These are phyloP conservation scores for Pyrochroa serraticornis DNA, from an alignment of 2,888 invertebrate species.

Conservation along the genomic window DNA sequence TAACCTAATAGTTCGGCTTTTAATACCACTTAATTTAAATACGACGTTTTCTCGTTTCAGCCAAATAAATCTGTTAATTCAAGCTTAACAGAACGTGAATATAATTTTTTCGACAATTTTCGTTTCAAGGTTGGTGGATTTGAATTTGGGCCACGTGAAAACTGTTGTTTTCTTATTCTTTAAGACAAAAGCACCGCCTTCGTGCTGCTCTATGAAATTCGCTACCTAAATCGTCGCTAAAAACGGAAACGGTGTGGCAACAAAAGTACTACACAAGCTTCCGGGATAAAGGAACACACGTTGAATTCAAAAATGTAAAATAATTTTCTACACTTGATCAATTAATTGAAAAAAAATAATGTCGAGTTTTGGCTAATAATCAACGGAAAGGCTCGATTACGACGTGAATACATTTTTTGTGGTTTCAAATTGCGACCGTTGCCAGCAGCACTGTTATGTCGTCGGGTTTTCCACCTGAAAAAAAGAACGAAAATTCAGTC, in stretches of 20 bases:
- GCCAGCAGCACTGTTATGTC: conserved; percentile 98
- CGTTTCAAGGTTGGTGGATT: too few species aligned
- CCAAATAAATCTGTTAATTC: too few species aligned
- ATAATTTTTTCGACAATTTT: too few species aligned
- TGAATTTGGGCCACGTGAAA: too few species aligned
- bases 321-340: not conserved
- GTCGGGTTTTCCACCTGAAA: conserved; percentile 96
- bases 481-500: conserved; percentile 45
- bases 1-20: too few species aligned
- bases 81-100: too few species aligned
- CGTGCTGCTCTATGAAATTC: not conserved
- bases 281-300: conserved; percentile 3
- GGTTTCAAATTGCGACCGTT: conserved; percentile 79
- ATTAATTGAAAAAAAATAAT: not conserved
- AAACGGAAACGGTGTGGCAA: not conserved
- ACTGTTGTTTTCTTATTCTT: too few species aligned
- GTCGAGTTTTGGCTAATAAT: too few species aligned
- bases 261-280: conserved; percentile 19
- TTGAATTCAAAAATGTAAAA: too few species aligned
- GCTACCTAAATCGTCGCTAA: not conserved
- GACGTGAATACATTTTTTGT: conserved; percentile 4
- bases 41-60: too few species aligned
- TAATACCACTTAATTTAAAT: too few species aligned
- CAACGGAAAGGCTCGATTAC: not conserved
- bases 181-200: too few species aligned